These are phyloP conservation scores for Isurus oxyrinchus DNA, from an alignment of 2,113 vertebrate species.

Conservation along the genomic window DNA sequence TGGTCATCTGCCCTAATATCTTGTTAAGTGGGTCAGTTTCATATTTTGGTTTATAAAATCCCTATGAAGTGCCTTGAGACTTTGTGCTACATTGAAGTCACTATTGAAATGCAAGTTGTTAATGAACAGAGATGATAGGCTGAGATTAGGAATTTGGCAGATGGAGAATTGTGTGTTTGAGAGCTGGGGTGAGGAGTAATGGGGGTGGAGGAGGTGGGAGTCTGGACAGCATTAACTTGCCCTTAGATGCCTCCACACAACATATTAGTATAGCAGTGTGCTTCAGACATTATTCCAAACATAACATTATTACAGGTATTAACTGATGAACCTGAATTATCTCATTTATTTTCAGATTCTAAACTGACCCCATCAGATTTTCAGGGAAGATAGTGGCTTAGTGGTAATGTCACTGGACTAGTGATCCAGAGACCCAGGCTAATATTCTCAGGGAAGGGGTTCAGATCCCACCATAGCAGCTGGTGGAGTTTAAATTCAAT, in stretches of 20 bases:
- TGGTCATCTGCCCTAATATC: neutral
- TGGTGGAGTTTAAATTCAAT: no score
- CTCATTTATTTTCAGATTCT: neutral
- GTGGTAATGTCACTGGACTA: no score
- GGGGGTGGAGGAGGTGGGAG: no score
- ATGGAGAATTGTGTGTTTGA: neutral
- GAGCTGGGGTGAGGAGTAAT: neutral
- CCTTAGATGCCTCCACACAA: neutral
- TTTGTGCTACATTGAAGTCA: neutral
- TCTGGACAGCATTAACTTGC: neutral
- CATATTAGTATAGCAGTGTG: neutral
- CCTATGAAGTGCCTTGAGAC: neutral
- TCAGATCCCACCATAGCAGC: no score
- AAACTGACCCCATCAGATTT: neutral
- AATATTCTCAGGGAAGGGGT: no score
- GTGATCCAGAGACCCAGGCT: no score
- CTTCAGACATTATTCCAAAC: neutral
- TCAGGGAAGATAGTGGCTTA: no score
- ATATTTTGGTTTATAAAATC: neutral
- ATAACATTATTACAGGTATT: neutral
- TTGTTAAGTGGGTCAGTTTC: neutral
- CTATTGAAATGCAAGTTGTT: neutral
- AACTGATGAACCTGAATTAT: neutral
- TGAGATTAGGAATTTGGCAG: neutral
- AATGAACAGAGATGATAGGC: neutral